Conservation (phyloP, 2,888 invertebrate genomes). For the Amphiduros pacificus region DNA sequence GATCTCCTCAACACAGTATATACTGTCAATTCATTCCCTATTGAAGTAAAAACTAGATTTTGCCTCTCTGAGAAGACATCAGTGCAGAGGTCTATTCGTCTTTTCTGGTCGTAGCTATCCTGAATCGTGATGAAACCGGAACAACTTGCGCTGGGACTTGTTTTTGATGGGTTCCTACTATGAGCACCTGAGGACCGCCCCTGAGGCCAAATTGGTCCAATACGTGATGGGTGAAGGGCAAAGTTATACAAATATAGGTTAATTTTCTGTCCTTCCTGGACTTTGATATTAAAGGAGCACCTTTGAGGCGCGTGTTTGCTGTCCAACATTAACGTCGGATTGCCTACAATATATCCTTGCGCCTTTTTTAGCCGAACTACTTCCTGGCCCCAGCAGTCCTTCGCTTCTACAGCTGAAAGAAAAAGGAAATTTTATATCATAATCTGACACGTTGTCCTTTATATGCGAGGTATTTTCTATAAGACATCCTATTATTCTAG, state of each 20-base stretch:
- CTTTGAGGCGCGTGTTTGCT: neutral
- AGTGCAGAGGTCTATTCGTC: neutral
- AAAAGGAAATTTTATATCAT: too few relatives aligned
- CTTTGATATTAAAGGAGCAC: neutral
- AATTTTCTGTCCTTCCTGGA: neutral
- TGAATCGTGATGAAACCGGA: neutral
- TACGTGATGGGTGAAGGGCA: neutral
- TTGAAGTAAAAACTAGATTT: neutral
- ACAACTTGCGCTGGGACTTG: neutral
- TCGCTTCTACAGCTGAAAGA: neutral
- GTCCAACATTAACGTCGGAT: neutral
- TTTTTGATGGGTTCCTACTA: too few relatives aligned
- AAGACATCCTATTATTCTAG: too few relatives aligned
- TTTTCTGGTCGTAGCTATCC: neutral
- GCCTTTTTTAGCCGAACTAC: neutral
- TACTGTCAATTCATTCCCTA: too few relatives aligned
- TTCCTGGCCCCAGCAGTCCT: neutral
- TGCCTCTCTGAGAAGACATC: neutral
- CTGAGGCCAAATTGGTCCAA: neutral
- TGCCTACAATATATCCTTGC: conserved; percentile 2
- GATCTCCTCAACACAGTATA: too few relatives aligned
- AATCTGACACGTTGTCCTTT: too few relatives aligned
- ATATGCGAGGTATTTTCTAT: too few relatives aligned
- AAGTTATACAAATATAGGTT: neutral
- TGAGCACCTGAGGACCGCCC: neutral